Evolutionary conservation across 2,113 vertebrate species (phyloP).

Genomic region (Triplophysa rosa): DNA sequence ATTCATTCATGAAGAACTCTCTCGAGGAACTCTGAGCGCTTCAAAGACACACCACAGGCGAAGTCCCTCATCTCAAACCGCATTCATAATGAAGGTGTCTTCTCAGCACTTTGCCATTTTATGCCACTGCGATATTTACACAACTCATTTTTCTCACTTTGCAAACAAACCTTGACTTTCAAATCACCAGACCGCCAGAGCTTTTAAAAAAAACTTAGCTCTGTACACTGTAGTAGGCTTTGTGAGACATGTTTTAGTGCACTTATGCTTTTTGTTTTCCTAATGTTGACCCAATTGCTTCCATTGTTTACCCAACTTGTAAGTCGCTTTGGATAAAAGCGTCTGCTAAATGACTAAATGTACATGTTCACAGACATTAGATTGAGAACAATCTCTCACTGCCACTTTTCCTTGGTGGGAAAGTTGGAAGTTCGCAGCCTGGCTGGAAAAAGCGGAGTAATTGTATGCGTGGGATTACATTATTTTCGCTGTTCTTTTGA

Average conservation of each 20-base stretch:
- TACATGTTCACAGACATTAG: not conserved
- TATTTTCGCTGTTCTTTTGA: not conserved
- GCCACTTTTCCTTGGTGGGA: not conserved
- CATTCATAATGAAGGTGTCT: conserved; percentile 21
- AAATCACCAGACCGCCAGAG: conserved; percentile 16
- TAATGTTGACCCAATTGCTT: no score
- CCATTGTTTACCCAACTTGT: no score
- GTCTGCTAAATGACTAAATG: no score
- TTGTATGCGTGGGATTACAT: not conserved
- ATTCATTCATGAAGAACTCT: not conserved
- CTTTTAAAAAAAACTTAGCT: no score
- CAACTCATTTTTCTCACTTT: conserved; percentile 33
- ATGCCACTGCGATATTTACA: conserved; percentile 18
- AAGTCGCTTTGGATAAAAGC: no score
- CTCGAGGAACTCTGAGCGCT: conserved; percentile 14
- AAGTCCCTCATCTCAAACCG: conserved; percentile 23
- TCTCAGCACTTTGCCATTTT: not conserved
- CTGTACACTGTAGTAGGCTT: no score
- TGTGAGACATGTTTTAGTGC: no score
- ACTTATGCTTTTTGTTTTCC: no score
- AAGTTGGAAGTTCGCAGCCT: conserved; percentile 7
- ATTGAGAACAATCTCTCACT: conserved; percentile 7
- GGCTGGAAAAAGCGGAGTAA: not conserved
- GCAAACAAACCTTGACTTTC: conserved; percentile 42
- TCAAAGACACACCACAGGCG: conserved; percentile 15